These are phyloP conservation scores for Prunella strophiata DNA, from an alignment of 2,797 vertebrate species.

Conservation along the genomic window DNA sequence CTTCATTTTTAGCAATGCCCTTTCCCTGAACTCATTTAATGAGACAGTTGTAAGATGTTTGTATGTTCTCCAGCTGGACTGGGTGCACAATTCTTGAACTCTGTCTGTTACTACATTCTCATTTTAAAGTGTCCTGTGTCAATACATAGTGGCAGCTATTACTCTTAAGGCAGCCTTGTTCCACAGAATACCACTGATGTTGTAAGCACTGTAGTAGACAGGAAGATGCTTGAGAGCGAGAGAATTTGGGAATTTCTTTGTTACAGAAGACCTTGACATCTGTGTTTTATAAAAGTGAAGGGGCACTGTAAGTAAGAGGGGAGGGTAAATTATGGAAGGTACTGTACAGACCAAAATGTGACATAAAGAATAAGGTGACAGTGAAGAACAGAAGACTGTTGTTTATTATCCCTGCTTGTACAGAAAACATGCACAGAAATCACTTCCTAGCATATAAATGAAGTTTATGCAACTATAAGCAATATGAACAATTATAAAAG, in stretches of 20 bases:
- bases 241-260: not conserved
- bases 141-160: not conserved
- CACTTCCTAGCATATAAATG: not conserved
- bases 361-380: not conserved
- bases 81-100: not conserved
- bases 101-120: not conserved
- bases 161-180: not conserved
- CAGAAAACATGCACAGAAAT: not conserved
- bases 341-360: not conserved
- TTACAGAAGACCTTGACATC: not conserved
- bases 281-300: not conserved
- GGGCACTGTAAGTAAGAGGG: not conserved
- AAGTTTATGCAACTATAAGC: not conserved
- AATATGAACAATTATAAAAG: not conserved
- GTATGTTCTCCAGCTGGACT: constrained; percentile 54
- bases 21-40: constrained; percentile 65
- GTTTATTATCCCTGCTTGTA: not conserved
- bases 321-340: not conserved
- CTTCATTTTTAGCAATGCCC: constrained; percentile 61
- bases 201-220: not conserved
- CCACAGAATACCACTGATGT: not conserved
- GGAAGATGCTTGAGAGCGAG: not conserved
- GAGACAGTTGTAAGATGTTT: constrained; percentile 57
- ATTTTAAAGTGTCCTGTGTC: not conserved
- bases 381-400: not conserved